Percentiles rank a stretch among this genome's conserved stretches.
Evolutionary conservation across 2,888 invertebrate species (phyloP).

Genomic region (Protophormia terraenovae): DNA sequence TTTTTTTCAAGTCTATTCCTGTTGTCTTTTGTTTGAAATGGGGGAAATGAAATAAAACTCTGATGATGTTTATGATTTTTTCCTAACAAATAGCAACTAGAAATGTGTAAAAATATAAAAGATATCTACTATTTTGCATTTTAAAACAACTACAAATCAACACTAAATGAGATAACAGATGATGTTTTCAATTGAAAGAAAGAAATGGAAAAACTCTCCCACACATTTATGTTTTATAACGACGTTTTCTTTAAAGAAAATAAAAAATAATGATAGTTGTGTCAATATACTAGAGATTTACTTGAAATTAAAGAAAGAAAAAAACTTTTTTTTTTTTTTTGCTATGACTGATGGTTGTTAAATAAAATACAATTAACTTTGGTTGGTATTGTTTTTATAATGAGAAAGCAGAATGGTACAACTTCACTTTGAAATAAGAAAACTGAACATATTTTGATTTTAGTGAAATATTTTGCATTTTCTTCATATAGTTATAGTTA

Average conservation of each 20-base stretch:
- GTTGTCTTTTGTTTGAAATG: slow-evolving; percentile 13
- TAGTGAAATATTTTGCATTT: neutral
- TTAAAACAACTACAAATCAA: slow-evolving; percentile 15
- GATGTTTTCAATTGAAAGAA: neutral
- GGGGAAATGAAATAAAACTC: slow-evolving; percentile 24
- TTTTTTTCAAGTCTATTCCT: neutral
- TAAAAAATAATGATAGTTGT: slow-evolving; percentile 50
- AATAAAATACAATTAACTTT: slow-evolving; percentile 52
- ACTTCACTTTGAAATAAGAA: too few species aligned
- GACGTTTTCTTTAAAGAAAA: slow-evolving; percentile 1
- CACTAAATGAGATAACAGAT: slow-evolving; percentile 16
- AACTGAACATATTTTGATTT: neutral
- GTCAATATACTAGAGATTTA: slow-evolving; percentile 31
- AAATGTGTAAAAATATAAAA: slow-evolving; percentile 8
- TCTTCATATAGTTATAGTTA: neutral
- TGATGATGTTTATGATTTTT: slow-evolving; percentile 57
- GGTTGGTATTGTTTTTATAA: neutral
- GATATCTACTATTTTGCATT: slow-evolving; percentile 53
- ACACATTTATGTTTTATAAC: slow-evolving; percentile 62
- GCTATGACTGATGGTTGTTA: slow-evolving; percentile 24
- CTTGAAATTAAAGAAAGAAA: slow-evolving; percentile 6
- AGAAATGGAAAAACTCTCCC: slow-evolving; percentile 44
- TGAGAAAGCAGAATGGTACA: slow-evolving; percentile 5
- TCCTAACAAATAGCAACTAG: slow-evolving; percentile 4
- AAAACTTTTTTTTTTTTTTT: neutral